Evolutionary conservation across 2,888 invertebrate species (phyloP).

Genomic region (Ramazzottius varieornatus): DNA sequence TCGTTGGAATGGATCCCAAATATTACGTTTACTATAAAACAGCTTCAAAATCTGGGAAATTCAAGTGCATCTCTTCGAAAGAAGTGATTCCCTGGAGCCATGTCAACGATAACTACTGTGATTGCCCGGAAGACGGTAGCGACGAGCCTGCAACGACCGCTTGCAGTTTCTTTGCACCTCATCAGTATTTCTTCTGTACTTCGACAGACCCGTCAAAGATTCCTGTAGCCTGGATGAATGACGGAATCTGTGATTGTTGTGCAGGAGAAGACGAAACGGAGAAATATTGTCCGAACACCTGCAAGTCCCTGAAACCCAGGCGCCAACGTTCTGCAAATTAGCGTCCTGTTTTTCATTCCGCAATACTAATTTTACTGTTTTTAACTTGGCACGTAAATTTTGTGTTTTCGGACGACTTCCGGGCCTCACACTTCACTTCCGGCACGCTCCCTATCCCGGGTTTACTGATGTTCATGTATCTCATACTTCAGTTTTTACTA

Average conservation of each 20-base stretch:
- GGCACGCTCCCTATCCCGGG: no score
- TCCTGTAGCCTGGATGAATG: background rate
- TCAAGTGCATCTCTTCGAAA: background rate
- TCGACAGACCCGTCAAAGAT: background rate
- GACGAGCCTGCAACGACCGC: conserved; percentile 3
- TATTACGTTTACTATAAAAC: background rate
- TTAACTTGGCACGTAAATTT: no score
- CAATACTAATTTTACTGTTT: no score
- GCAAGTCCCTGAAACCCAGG: no score
- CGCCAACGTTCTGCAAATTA: no score
- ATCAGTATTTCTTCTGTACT: background rate
- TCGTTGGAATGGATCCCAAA: background rate
- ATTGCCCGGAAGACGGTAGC: conserved; percentile 1
- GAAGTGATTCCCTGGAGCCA: background rate
- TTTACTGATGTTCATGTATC: no score
- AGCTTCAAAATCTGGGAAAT: background rate
- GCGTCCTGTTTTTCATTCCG: no score
- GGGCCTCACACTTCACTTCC: no score
- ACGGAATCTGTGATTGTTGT: conserved; percentile 1
- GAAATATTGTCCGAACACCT: no score
- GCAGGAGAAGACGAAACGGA: background rate
- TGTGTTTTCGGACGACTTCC: no score
- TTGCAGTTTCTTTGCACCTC: background rate
- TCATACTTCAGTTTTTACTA: no score
- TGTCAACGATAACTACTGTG: conserved; percentile 4